phyloP scores from a whole-genome alignment of 2,113 vertebrate species.

The Cephalopholis sonnerati region DNA sequence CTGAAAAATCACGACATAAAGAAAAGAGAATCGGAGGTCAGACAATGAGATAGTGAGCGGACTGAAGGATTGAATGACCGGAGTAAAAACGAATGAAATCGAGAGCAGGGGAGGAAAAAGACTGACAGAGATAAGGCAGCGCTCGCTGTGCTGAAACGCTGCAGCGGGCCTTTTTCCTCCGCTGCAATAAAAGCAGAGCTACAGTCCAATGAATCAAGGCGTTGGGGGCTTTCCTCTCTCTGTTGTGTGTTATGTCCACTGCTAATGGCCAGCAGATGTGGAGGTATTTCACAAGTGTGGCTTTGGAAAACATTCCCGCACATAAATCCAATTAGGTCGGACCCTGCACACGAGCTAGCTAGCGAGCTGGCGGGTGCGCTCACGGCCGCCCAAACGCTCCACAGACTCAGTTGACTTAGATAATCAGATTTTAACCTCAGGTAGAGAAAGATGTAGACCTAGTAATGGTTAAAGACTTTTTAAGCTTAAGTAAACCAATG shows the following conservation, averaged over 20 bases:
- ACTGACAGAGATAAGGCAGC: constrained; percentile 65
- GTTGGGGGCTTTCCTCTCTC: constrained; percentile 83
- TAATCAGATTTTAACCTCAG: constrained; percentile 65
- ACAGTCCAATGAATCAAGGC: constrained; percentile 83
- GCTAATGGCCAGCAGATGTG: constrained; percentile 86
- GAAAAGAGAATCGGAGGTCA: constrained; percentile 12
- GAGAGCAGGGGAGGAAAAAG: constrained; percentile 32
- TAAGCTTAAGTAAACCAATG: constrained; percentile 58
- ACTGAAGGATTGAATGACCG: constrained; percentile 30
- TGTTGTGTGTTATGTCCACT: constrained; percentile 83
- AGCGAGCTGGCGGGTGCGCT: constrained; percentile 41
- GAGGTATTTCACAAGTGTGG: constrained; percentile 86
- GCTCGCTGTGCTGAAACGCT: constrained; percentile 45
- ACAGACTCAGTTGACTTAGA: constrained; percentile 65
- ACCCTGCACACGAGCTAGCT: constrained; percentile 71
- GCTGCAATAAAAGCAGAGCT: constrained; percentile 79
- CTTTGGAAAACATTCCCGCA: constrained; percentile 85
- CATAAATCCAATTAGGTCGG: constrained; percentile 85
- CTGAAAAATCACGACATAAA: background rate
- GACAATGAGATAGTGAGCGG: background rate
- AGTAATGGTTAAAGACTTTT: constrained; percentile 28
- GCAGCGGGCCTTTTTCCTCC: constrained; percentile 59
- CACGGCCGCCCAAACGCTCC: constrained; percentile 54
- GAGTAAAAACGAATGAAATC: constrained; percentile 34
- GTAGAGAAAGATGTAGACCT: constrained; percentile 44